Base-by-base conservation (phyloP, 2,113 vertebrate species). In the Chitala chitala region DNA sequence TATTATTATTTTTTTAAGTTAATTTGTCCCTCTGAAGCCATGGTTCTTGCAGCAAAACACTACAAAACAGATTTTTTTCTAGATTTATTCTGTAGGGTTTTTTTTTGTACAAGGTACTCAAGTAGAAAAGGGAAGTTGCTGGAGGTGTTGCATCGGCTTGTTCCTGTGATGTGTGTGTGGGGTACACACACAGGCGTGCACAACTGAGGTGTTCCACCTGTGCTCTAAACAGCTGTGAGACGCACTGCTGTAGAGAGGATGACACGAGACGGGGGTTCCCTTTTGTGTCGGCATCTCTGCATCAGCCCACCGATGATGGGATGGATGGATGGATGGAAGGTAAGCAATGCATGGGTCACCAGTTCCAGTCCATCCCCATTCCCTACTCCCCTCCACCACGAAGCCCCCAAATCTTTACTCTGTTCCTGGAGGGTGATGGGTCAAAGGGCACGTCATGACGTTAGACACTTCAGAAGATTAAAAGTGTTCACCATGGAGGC, bases 321-420 rank as follows among this genome's bases (percentile, higher is more conserved):
- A 59, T 69, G 72, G 69, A 80, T 48, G 78, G 75, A 75, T 42
- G 68, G 6, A 75, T 86, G 85, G 84, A 86, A 86, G 86, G 85
- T 86, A 50, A 40, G 58, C 80, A 78, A 68, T 74, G 73, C 72
- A 75, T 75, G 75, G 78, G 42, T 71, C 59, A 74, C 55, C 56
- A 68, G 46, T 38, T 74, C 68, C 51, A 55, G 50, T 69, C 71
- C 69, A 59, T 56, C 51, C 74, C 54, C 69, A 44, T 50, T 72
- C 72, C 63, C 61, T 78, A 71, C 78, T 38, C 33, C 63, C 50
- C 36, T 31, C 59, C 29, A 50, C 26, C 72, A 33, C 46, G 38
- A 26, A 63, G 40, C 59, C 26, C 72, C 66, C 46, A 44, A 51
- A 26, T 36, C 54, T 77, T 38, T 36, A 59, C 68, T 78, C 81